Percentiles rank a stretch among this genome's conserved stretches.
These are phyloP conservation scores for Choloepus hoffmanni DNA, from an alignment of 2,113 vertebrate species.

Conservation along the genomic window DNA sequence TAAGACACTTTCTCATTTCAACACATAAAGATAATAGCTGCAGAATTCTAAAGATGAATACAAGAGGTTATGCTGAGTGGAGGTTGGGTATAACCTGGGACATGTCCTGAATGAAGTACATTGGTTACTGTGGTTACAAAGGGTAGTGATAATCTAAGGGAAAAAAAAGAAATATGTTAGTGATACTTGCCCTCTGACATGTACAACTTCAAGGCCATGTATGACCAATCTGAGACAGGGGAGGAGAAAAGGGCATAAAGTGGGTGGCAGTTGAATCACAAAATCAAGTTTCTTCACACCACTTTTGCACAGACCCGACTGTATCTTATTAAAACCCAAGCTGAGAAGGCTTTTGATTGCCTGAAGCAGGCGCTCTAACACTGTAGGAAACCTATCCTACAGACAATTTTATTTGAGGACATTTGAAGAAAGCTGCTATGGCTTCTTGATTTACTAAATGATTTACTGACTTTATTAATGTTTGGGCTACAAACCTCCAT, in stretches of 20 bases:
- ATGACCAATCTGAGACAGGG: neutral
- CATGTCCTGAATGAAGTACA: neutral
- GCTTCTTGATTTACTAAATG: constrained; percentile 66
- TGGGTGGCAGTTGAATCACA: neutral
- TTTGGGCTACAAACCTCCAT: constrained; percentile 70
- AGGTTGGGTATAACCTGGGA: neutral
- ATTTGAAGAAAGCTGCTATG: constrained; percentile 61
- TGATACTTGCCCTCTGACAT: neutral
- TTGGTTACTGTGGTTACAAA: neutral
- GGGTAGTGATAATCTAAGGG: neutral
- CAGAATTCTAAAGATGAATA: constrained; percentile 16
- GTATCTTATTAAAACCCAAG: neutral
- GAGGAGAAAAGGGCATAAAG: neutral
- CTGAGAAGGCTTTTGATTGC: neutral
- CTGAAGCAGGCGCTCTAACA: neutral
- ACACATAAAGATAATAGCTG: constrained; percentile 3
- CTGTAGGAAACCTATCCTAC: neutral
- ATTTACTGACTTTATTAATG: constrained; percentile 66
- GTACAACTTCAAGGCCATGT: neutral
- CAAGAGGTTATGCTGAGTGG: neutral
- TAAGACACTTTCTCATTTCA: constrained; percentile 59
- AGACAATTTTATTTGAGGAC: constrained; percentile 46
- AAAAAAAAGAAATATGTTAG: neutral
- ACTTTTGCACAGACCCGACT: neutral
- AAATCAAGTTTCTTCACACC: neutral